Evolutionary conservation across 2,797 vertebrate genomes (phyloP), one percentile per base, ranked within the genome.

Genomic region (Naso thynnoides): DNA sequence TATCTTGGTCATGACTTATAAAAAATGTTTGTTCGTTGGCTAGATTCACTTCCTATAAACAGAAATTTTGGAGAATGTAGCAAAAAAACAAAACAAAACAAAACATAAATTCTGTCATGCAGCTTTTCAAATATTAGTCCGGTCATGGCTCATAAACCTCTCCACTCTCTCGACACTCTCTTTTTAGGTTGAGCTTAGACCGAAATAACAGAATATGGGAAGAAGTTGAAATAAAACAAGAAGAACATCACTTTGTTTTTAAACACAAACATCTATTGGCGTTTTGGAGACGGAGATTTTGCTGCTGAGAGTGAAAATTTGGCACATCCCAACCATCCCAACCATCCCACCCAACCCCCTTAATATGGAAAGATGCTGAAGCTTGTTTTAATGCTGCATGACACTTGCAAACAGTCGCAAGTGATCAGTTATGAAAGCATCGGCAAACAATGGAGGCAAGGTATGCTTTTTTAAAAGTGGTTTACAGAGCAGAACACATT

Each of bases 351-450:
- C 8, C 21, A 31, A 44, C 0, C 18, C 7, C 24, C 4, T 72
- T 57, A 59, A 48, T 58, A 50, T 29, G 44, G 39, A 48, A 48
- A 14, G 6, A 59, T 8, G 55, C 42, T 39, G 24, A 62, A 38
- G 36, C 49, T 60, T 73, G 70, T 74, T 73, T 80, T 74, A 42
- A 64, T 77, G 53, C 66, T 47, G 54, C 16, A 6, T 42, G 65
- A 68, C 65, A 44, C 41, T 59, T 5, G 27, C 24, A 45, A 49
- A 49, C 48, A 59, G 39, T 16, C 18, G 36, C 4, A n/a, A 62
- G 47, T 21, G 54, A 49, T 73, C n/a, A 24, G 42, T 53, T 29
- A 31, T 50, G 61, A 66, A 68, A 49, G 38, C 63, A 61, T 1
- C 27, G 56, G 29, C 47, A 62, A 58, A 73, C 47, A 76, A 61